Percentiles rank a stretch among this genome's conserved stretches.
Conservation (phyloP, 2,113 vertebrate species). For the Haemorhous mexicanus region DNA sequence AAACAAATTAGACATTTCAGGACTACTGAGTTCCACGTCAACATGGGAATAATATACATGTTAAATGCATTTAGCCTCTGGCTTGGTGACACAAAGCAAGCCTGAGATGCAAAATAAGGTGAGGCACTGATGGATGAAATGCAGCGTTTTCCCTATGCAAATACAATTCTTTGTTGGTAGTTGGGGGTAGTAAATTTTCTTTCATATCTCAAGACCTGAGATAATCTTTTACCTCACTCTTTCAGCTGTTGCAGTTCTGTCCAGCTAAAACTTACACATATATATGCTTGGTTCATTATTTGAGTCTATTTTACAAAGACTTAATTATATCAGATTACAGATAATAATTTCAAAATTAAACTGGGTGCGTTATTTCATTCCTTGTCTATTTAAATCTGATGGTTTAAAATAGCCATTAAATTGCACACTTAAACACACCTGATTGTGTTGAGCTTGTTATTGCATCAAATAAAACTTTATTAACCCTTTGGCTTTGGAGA, state of each 20-base stretch:
- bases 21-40: background rate
- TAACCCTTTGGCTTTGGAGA: background rate
- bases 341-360: background rate
- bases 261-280: background rate
- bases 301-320: background rate
- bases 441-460: background rate
- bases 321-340: background rate
- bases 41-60: background rate
- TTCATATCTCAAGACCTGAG: background rate
- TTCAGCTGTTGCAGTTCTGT: background rate
- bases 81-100: background rate
- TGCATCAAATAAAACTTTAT: background rate
- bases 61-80: background rate
- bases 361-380: background rate
- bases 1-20: background rate
- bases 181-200: background rate
- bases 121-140: background rate
- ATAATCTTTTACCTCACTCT: background rate
- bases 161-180: background rate
- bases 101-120: constrained; percentile 2
- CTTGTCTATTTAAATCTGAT: background rate
- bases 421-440: background rate
- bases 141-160: background rate
- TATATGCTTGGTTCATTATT: background rate
- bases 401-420: background rate